Base-by-base conservation (phyloP, 37 sponge, comb jelly and placozoan species). In the Aphrocallistes beatrix region DNA sequence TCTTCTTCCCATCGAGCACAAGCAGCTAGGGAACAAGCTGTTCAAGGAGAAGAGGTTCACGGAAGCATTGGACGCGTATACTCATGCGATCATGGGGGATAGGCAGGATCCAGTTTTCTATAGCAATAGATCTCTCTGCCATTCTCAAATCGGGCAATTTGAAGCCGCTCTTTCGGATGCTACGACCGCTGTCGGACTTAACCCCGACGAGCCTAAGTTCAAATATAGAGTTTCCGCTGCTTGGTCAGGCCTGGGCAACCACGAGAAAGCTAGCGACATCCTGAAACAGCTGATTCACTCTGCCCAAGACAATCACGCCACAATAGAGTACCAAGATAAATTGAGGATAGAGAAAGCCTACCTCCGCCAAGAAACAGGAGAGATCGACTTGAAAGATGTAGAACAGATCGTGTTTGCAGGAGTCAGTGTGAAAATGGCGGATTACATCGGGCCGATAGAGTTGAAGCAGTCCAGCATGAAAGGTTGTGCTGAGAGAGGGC, bases 61-160 rank as follows among this genome's bases (percentile, higher is more conserved):
- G 10, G 75, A 60, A 13, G 75, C 75, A 13, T 19, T 60, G 34
- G 75, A 60, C 28, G 75, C 10, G 34, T 60, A 60, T 13, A 60
- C 28, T 13, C 75, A 60, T 19, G 75, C 75, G 10, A 60, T 60
- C 3, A 60, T 60, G 75, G 75, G 75, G 34, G 75, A 60, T 30
- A 60, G 75, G n/a, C 75, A 30, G 25, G 75, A 60, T 30, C 75
- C 75, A 13, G 25, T 60, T 6, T 60, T 85, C 37, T 88, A 82
- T 82, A 88, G 88, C 83, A 88, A 88, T 51, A 82, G 88, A 30
- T 85, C 85, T 39, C 83, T 88, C 23, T 85, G 85, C 82, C 81
- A 82, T 51, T 23, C 34, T 28, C 39, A 81, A 9, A 49, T 88
- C 21, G 42, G 51, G 1, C 37, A 85, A 23, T 85, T 88, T 28